Base-by-base conservation (phyloP, 2,888 invertebrate species). In the Cenopis cana region DNA sequence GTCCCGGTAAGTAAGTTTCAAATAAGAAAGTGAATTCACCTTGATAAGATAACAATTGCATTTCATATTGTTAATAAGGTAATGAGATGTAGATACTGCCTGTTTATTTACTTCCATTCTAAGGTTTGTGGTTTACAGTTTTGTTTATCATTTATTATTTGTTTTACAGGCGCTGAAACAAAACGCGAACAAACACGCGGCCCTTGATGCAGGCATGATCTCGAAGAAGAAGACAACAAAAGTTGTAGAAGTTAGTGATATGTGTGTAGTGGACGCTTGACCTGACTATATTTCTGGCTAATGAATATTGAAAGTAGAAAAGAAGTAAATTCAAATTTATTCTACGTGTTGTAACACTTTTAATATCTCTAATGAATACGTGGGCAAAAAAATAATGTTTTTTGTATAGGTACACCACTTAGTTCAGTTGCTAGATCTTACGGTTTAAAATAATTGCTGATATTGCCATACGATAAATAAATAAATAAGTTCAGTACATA, bases 1-100 rank as follows among this genome's bases (percentile, higher is more conserved):
- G 38, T 24, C 5, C 64, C 64, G 36, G 52, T 64, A 54, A 62
- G 52, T 64, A 54, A 62, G 62, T 59, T 41, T 5, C 11, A 17
- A 20, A 59, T 56, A 17, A 56, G 33, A 24, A 33, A 55, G 8
- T 24, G 18, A 9, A n/a, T 29, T 29, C n/a, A 55, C 41, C 14
- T 14, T 46, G n/a, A 46, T 46, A 41, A 12, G 41, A 29, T 4
- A 5, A 29, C 33, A 8, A 3, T 0, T 14, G 14, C n/a, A 46
- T 12, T 46, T 0, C 12, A 38, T 38, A 0, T 33, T 8, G 3
- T 33, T 33, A 3, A 33, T 33, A 6, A 8, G 33, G 33, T 38
- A 12, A 12, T 38, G 12, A 38, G 4, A 38, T 38, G n/a, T 46
- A n/a, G n/a, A n/a, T n/a, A n/a, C n/a, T n/a, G n/a, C 5, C n/a